These are phyloP conservation scores for Drosophila lacteicornis DNA, from an alignment of 1,140 invertebrate species.

Conservation along the genomic window DNA sequence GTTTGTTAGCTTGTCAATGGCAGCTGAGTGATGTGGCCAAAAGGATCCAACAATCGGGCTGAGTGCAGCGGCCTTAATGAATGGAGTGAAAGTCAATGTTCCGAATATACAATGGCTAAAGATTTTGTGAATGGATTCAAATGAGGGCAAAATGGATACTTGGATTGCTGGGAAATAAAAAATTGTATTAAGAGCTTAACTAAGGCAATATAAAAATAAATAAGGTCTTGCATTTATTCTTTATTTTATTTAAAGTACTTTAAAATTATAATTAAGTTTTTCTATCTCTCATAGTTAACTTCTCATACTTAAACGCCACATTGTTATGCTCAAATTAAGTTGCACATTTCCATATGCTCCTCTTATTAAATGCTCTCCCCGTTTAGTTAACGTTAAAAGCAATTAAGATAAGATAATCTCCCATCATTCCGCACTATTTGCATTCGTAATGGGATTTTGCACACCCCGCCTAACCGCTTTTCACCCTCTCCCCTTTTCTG, in stretches of 20 bases:
- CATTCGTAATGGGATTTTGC: constrained; percentile 69
- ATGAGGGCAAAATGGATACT: background rate
- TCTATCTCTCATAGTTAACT: too few species aligned
- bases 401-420: constrained; percentile 49
- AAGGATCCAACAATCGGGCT: constrained; percentile 28
- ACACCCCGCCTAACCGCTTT: constrained; percentile 21
- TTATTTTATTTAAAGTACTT: background rate
- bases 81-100: constrained; percentile 23
- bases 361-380: constrained; percentile 29
- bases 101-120: background rate
- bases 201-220: too few species aligned
- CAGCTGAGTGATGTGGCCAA: constrained; percentile 45
- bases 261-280: background rate
- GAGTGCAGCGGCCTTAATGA: constrained; percentile 1
- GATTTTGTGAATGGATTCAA: constrained; percentile 10
- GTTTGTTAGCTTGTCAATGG: constrained; percentile 43
- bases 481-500: constrained; percentile 1
- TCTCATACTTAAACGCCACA: background rate
- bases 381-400: constrained; percentile 35
- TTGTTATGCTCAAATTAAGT: background rate
- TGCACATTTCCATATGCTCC: constrained; percentile 3
- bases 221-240: too few species aligned
- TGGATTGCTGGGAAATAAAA: too few species aligned
- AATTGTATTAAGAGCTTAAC: too few species aligned
- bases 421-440: constrained; percentile 62